A percentile compares a stretch with the other conserved stretches of the same genome.
phyloP scores from a whole-genome alignment of 2,113 vertebrate species.

The Mirza zaza region DNA sequence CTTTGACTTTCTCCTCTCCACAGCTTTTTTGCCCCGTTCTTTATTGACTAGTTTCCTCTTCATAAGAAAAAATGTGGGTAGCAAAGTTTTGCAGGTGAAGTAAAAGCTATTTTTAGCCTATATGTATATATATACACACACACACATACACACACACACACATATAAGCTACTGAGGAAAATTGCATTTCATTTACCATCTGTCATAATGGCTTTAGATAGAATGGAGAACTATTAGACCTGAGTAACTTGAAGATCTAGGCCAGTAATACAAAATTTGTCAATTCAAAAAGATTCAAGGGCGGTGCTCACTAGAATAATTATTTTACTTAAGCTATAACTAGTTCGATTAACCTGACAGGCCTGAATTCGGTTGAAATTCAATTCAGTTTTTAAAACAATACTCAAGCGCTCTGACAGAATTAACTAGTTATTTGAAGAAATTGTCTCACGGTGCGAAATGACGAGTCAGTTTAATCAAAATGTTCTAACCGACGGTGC shows the following conservation, averaged over 20 bases:
- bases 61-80: slow-evolving; percentile 49
- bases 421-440: slow-evolving; percentile 53
- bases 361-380: slow-evolving; percentile 43
- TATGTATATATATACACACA: background rate
- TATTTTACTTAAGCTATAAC: slow-evolving; percentile 55
- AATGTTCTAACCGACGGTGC: background rate
- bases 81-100: slow-evolving; percentile 63
- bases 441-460: slow-evolving; percentile 7
- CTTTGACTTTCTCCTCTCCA: background rate
- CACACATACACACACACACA: no score
- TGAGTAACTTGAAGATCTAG: slow-evolving; percentile 40
- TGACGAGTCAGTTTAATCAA: slow-evolving; percentile 23
- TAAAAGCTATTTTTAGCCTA: slow-evolving; percentile 61
- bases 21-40: background rate
- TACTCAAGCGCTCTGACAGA: background rate
- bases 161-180: slow-evolving; percentile 51
- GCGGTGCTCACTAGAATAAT: background rate
- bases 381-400: slow-evolving; percentile 6
- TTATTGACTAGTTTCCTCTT: slow-evolving; percentile 55
- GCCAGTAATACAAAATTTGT: slow-evolving; percentile 50
- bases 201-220: slow-evolving; percentile 59
- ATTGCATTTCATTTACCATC: slow-evolving; percentile 67
- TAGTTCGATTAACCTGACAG: slow-evolving; percentile 49
- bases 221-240: slow-evolving; percentile 54
- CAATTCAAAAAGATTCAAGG: slow-evolving; percentile 49